Conservation (phyloP, 2,113 vertebrate species). For the Prionailurus bengalensis region DNA sequence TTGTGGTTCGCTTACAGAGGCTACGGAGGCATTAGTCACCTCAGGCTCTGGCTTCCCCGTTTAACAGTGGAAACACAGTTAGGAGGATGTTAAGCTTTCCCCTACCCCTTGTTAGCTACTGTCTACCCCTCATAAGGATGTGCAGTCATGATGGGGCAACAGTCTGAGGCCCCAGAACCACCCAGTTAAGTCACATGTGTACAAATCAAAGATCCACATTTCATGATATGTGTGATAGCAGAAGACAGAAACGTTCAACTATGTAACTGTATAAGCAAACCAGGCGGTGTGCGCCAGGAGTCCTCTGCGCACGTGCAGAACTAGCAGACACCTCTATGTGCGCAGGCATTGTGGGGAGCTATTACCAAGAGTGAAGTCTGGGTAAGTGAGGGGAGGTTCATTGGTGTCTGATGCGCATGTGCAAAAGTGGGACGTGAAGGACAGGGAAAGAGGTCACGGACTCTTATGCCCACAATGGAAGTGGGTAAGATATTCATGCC, state of each 20-base stretch:
- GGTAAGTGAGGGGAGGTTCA: neutral
- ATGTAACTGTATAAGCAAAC: no score
- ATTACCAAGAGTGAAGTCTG: neutral
- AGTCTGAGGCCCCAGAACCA: no score
- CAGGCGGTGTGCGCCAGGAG: no score
- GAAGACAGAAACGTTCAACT: no score
- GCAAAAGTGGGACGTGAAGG: neutral
- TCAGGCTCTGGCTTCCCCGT: neutral
- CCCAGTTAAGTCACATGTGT: no score
- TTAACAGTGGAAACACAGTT: neutral
- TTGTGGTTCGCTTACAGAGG: neutral
- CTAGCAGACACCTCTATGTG: no score
- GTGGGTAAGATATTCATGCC: neutral
- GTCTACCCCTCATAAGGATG: no score
- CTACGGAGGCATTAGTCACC: neutral
- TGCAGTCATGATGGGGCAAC: no score
- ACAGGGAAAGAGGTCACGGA: neutral
- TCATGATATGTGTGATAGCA: no score
- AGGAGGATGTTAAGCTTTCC: neutral
- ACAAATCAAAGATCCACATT: no score
- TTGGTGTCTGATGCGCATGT: neutral
- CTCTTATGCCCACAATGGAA: neutral
- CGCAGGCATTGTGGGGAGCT: accelerated
- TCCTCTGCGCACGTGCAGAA: no score
- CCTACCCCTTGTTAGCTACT: no score